Percentiles rank a stretch among this genome's conserved stretches.
Conservation (phyloP, 2,888 invertebrate species). For the Dusona sp. region DNA sequence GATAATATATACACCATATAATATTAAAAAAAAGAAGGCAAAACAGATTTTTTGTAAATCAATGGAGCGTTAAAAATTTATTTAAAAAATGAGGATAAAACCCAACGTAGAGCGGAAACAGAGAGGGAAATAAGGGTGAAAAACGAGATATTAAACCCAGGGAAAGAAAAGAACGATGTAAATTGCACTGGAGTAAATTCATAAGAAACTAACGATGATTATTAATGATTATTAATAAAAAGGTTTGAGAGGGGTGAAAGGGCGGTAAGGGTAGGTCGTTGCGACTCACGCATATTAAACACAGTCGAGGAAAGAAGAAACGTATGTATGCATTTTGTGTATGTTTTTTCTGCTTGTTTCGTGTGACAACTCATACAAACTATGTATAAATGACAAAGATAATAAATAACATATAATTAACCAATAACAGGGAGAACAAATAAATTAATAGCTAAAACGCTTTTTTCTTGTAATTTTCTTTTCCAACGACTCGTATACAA, state of each 20-base stretch:
- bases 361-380: constrained; percentile 65
- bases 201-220: constrained; percentile 65
- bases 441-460: constrained; percentile 50
- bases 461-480: constrained; percentile 27
- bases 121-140: constrained; percentile 20
- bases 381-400: constrained; percentile 60
- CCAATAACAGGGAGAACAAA: constrained; percentile 61
- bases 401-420: constrained; percentile 67
- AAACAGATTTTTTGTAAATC: constrained; percentile 24
- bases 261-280: constrained; percentile 22
- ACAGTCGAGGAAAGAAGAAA: constrained; percentile 72
- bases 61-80: constrained; percentile 34
- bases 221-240: constrained; percentile 63
- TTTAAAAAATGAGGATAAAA: constrained; percentile 41
- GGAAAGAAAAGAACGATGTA: constrained; percentile 53
- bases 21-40: constrained; percentile 41
- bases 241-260: constrained; percentile 39
- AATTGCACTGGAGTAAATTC: constrained; percentile 63
- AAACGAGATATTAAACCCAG: constrained; percentile 46
- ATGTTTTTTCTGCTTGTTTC: constrained; percentile 62
- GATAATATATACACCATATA: constrained; percentile 24
- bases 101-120: constrained; percentile 37
- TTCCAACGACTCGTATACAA: constrained; percentile 36
- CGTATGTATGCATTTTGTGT: constrained; percentile 58
- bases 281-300: constrained; percentile 67